Percentiles rank a stretch among this genome's conserved stretches.
Evolutionary conservation across 2,797 vertebrate genomes (phyloP).

Genomic region (Aeoliscus strigatus): DNA sequence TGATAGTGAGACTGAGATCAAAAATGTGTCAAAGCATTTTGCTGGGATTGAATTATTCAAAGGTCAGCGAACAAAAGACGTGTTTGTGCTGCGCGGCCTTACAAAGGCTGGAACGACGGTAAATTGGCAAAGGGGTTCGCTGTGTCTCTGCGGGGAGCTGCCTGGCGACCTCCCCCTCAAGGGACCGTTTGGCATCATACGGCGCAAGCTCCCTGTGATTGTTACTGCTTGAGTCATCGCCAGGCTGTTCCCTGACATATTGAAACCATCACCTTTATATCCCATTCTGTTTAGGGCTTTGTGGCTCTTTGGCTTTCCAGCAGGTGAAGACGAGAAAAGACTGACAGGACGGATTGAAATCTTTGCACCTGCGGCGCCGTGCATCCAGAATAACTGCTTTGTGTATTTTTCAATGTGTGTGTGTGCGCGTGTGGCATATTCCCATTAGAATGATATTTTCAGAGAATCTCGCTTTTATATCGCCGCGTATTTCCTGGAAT

Average conservation of each 20-base stretch:
- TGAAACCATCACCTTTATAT: slow-evolving; percentile 61
- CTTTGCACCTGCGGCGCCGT: slow-evolving; percentile 20
- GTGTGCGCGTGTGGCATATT: too few species aligned
- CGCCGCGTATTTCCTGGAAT: too few species aligned
- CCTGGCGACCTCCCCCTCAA: slow-evolving; percentile 55
- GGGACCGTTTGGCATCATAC: slow-evolving; percentile 65
- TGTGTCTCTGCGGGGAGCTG: slow-evolving; percentile 59
- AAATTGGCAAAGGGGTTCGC: slow-evolving; percentile 69
- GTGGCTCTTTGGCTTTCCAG: slow-evolving; percentile 33
- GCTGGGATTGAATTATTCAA: slow-evolving; percentile 71
- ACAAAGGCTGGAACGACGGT: slow-evolving; percentile 63
- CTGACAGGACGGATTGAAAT: slow-evolving; percentile 28
- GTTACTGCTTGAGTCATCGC: slow-evolving; percentile 52
- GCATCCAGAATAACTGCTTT: slow-evolving; percentile 27
- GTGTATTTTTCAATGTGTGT: too few species aligned
- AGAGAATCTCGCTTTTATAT: too few species aligned
- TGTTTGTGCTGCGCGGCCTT: slow-evolving; percentile 65
- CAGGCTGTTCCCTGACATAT: slow-evolving; percentile 53
- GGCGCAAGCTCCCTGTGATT: slow-evolving; percentile 60
- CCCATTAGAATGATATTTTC: too few species aligned
- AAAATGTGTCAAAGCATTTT: slow-evolving; percentile 70
- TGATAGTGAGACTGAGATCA: slow-evolving; percentile 67
- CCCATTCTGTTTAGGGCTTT: slow-evolving; percentile 40
- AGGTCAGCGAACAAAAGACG: slow-evolving; percentile 71
- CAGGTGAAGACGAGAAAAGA: slow-evolving; percentile 37